Evolutionary conservation across 1,140 invertebrate species (phyloP).

Genomic region (Saccostrea cuccullata): DNA sequence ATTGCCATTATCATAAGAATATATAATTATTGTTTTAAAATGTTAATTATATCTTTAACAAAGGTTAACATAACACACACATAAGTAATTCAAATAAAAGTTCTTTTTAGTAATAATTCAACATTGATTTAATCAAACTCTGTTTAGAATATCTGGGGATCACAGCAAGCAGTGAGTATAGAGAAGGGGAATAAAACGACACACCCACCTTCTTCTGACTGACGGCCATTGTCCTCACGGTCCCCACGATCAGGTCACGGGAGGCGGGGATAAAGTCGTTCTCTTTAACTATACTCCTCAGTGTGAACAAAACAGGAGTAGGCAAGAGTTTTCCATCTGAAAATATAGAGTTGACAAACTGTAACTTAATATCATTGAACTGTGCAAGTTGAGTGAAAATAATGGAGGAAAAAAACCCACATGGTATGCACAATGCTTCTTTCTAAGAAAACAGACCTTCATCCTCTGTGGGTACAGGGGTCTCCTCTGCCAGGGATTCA

Average conservation of each 20-base stretch:
- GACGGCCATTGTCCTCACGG: slow-evolving; percentile 76
- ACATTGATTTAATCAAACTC: background rate
- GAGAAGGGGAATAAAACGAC: background rate
- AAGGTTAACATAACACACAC: too few relatives aligned
- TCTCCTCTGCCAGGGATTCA: slow-evolving; percentile 72
- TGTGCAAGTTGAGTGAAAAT: background rate
- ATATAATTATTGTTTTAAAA: too few relatives aligned
- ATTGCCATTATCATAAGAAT: too few relatives aligned
- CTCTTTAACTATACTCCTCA: slow-evolving; percentile 70
- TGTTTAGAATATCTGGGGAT: background rate
- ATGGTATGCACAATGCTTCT: too few relatives aligned
- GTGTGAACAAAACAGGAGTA: slow-evolving; percentile 68
- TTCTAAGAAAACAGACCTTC: slow-evolving; percentile 64
- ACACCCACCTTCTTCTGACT: slow-evolving; percentile 76
- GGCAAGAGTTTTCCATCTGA: slow-evolving; percentile 61
- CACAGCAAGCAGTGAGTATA: background rate
- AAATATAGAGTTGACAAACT: background rate
- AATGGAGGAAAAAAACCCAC: too few relatives aligned
- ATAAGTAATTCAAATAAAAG: too few relatives aligned
- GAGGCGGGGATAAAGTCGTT: slow-evolving; percentile 67
- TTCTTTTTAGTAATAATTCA: background rate
- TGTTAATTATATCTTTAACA: too few relatives aligned
- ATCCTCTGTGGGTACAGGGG: slow-evolving; percentile 64
- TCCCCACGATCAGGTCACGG: slow-evolving; percentile 71
- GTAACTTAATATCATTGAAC: background rate